Evolutionary conservation across 2,888 invertebrate species (phyloP).

Genomic region (Nesidiocoris tenuis): DNA sequence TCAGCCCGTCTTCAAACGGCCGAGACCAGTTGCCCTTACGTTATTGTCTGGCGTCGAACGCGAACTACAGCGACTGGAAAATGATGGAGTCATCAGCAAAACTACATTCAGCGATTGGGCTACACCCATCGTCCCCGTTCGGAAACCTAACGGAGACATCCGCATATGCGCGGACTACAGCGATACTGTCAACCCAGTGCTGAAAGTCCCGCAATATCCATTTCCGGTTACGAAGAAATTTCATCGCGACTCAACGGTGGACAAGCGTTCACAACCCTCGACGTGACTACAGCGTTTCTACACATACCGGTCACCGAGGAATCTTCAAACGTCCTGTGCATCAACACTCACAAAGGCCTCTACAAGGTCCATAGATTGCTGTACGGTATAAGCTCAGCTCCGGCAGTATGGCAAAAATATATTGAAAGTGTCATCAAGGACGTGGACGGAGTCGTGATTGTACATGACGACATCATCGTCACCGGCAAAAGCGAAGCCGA

Average conservation of each 20-base stretch:
- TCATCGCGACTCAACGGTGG: slow-evolving; percentile 1
- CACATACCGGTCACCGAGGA: slow-evolving; percentile 43
- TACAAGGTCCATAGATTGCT: no score
- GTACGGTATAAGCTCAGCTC: no score
- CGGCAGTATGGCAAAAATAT: no score
- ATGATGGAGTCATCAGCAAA: slow-evolving; percentile 28
- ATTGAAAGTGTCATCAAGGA: slow-evolving; percentile 50
- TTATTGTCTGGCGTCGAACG: slow-evolving; percentile 9
- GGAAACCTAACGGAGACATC: slow-evolving; percentile 17
- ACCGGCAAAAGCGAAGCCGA: slow-evolving; percentile 4
- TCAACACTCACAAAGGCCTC: no score
- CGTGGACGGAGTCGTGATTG: slow-evolving; percentile 18
- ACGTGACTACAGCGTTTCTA: slow-evolving; percentile 12
- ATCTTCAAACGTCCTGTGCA: slow-evolving; percentile 52
- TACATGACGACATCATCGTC: slow-evolving; percentile 27
- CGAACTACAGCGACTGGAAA: slow-evolving; percentile 12
- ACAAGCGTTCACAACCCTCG: not conserved
- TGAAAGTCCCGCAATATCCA: slow-evolving; percentile 51
- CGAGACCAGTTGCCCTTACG: slow-evolving; percentile 14
- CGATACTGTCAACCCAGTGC: slow-evolving; percentile 1
- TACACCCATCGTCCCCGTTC: slow-evolving; percentile 19
- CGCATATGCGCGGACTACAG: slow-evolving; percentile 20
- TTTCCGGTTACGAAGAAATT: slow-evolving; percentile 20
- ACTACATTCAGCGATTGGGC: slow-evolving; percentile 23
- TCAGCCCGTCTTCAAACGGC: slow-evolving; percentile 19